These are phyloP conservation scores for Peromyscus polionotus DNA, from an alignment of 2,113 vertebrate genomes.

Conservation along the genomic window DNA sequence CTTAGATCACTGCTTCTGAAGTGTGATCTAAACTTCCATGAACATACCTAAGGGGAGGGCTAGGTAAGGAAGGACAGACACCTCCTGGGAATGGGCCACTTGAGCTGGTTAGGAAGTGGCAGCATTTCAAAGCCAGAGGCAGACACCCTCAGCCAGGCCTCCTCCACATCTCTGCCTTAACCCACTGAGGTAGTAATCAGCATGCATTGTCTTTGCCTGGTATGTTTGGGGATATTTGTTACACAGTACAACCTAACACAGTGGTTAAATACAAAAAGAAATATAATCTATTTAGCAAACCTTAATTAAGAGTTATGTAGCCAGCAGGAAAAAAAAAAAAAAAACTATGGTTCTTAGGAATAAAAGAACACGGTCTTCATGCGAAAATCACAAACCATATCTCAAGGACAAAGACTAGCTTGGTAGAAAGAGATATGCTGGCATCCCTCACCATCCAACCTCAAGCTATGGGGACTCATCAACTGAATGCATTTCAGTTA, in stretches of 20 bases:
- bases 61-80: too few species aligned
- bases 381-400: neutral
- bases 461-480: neutral
- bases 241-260: neutral
- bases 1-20: neutral
- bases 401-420: neutral
- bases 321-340: neutral
- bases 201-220: neutral
- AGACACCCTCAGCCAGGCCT: too few species aligned
- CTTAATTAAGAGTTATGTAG: neutral
- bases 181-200: neutral
- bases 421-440: neutral
- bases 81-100: neutral
- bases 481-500: conserved; percentile 1
- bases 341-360: neutral
- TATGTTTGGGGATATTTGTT: neutral
- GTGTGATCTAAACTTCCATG: neutral
- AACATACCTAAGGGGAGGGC: neutral
- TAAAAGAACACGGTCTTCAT: neutral
- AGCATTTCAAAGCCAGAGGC: neutral
- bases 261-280: neutral
- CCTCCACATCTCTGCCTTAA: neutral
- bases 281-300: neutral
- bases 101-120: neutral
- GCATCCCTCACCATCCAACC: too few species aligned